Base-by-base conservation (phyloP, 2,797 vertebrate genomes). In the Ptychobarbus kaznakovi region DNA sequence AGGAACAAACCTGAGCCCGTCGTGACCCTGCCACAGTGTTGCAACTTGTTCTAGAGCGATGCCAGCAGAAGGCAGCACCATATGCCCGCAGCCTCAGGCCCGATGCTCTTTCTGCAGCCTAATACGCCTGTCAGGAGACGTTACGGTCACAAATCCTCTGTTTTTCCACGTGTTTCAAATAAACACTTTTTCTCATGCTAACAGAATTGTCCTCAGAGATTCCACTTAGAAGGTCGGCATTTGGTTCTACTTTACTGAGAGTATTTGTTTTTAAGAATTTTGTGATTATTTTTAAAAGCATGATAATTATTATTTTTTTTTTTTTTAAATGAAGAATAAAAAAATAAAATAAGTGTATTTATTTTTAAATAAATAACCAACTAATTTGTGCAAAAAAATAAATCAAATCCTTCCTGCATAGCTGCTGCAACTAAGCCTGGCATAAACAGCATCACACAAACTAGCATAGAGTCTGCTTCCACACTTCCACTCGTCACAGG, bases 91-190 rank as follows among this genome's bases (percentile, higher is more conserved):
- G 96, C 96, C 95, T 93, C 92, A 91, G 95, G 94, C 96, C 94
- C 91, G 94, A 97, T 97, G 97, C 95, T 97, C 97, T 98, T 98
- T 98, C 96, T 95, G 92, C 91, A 94, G 96, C 94, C 96, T 97
- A 97, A 97, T 97, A 96, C 97, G 96, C 95, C 95, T 97, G 97
- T 99, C 97, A 97, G 94, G 97, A 96, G 94, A 94, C 89, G 93
- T 98, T 98, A 97, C 89, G 94, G 94, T 98, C 97, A 98, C 87
- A 90, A 93, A 93, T 87, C 79, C 86, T 92, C 92, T 92, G 88
- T 91, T 89, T 91, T 86, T 93, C 90, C 89, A 89, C 93, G 93
- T 89, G 91, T 93, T 93, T 92, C 92, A 95, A 95, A 95, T 90
- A 92, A 95, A 95, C 94, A 94, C 91, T 89, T 91, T 83, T 84